These are phyloP conservation scores for Drosophila meridiana DNA, from an alignment of 2,888 invertebrate species.

Conservation along the genomic window DNA sequence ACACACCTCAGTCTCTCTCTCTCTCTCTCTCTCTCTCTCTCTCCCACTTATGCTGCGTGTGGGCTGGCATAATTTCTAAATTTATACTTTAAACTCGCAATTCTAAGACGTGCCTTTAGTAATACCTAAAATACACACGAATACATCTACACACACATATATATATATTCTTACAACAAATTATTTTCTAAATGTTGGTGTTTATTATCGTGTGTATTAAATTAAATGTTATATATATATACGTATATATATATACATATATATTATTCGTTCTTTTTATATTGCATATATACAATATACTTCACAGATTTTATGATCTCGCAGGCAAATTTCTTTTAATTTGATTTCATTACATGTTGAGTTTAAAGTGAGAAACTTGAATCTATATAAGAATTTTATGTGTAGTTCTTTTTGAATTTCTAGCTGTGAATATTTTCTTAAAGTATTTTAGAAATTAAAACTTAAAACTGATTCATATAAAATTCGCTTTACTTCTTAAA, in stretches of 20 bases:
- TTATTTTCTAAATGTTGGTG: slow-evolving; percentile 43
- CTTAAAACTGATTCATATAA: not conserved
- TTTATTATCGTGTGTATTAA: slow-evolving; percentile 56
- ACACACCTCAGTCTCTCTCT: not conserved
- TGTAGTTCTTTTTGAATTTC: slow-evolving; percentile 1
- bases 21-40: slow-evolving; percentile 16
- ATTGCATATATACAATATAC: slow-evolving; percentile 8
- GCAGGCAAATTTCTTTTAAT: not conserved
- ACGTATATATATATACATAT: not conserved
- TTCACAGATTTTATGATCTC: slow-evolving; percentile 1
- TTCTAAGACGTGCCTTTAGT: slow-evolving; percentile 30
- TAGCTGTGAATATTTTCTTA: not conserved
- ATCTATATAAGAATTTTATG: not conserved
- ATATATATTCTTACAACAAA: slow-evolving; percentile 1
- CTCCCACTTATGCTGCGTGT: slow-evolving; percentile 34
- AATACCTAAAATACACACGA: slow-evolving; percentile 19
- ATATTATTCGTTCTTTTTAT: slow-evolving; percentile 11
- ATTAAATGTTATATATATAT: slow-evolving; percentile 41
- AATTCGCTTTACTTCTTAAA: not conserved
- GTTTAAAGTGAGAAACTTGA: not conserved
- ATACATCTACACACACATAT: not conserved
- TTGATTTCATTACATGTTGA: not conserved
- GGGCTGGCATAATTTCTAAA: slow-evolving; percentile 72
- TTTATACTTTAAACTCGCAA: slow-evolving; percentile 57
- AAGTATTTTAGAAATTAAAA: not conserved